Conservation (phyloP, 1,140 invertebrate species). For the Drosophila sproati region DNA sequence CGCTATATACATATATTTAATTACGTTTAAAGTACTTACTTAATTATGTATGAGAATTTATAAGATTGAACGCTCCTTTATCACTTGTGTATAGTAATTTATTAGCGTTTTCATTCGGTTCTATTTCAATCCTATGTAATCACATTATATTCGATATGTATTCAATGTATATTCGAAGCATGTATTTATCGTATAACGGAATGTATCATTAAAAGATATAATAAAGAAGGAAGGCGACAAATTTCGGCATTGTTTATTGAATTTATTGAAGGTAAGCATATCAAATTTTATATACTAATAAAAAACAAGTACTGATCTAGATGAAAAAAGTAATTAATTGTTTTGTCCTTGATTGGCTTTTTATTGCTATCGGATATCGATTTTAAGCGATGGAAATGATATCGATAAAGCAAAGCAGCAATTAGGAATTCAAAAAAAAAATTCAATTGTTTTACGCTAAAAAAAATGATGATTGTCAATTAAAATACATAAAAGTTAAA, state of each 20-base stretch:
- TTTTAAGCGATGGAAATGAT: too few relatives aligned
- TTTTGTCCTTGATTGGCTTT: too few relatives aligned
- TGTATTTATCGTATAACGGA: conserved; percentile 59
- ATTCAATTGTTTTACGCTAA: too few relatives aligned
- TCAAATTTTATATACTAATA: too few relatives aligned
- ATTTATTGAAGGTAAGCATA: background rate
- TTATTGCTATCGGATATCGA: too few relatives aligned
- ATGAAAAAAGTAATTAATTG: too few relatives aligned
- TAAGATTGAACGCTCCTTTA: conserved; percentile 3
- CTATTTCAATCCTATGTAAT: conserved; percentile 29
- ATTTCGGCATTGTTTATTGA: conserved; percentile 12
- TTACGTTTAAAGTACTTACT: background rate
- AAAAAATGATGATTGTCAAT: too few relatives aligned
- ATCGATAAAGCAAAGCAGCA: too few relatives aligned
- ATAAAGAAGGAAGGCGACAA: conserved; percentile 62
- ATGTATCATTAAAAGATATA: conserved; percentile 60
- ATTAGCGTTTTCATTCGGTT: conserved; percentile 21
- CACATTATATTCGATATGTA: conserved; percentile 51
- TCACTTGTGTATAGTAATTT: conserved; percentile 13
- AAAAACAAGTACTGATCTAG: too few relatives aligned
- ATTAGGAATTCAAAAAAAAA: too few relatives aligned
- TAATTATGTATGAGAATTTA: conserved; percentile 9
- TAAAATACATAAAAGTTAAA: too few relatives aligned
- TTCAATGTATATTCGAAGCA: conserved; percentile 49
- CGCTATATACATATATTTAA: conserved; percentile 2